phyloP scores from a whole-genome alignment of 2,888 invertebrate species.

The Eupithecia subfuscata region DNA sequence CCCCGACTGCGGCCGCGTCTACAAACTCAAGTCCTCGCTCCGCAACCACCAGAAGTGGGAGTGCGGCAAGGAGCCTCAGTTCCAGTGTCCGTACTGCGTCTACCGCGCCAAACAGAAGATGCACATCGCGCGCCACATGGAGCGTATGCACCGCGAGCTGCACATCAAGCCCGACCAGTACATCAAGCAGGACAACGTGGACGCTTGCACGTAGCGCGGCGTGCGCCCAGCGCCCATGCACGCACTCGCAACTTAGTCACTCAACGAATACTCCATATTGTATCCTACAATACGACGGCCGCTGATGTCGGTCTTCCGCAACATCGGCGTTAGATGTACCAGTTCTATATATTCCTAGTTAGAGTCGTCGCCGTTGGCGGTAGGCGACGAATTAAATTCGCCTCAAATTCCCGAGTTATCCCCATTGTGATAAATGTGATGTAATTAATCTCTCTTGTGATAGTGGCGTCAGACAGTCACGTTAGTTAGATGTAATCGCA shows the following conservation, averaged over 20 bases:
- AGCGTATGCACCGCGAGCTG: conserved; percentile 90
- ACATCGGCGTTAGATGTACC: conserved; percentile 32
- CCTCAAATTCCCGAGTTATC: conserved; percentile 66
- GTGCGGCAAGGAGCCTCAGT: conserved; percentile 93
- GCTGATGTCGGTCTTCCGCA: not conserved
- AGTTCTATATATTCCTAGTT: conserved; percentile 33
- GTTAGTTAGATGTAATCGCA: conserved; percentile 78
- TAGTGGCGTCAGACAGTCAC: conserved; percentile 80
- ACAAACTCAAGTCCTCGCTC: conserved; percentile 93
- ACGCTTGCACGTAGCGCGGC: conserved; percentile 75
- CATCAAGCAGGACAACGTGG: conserved; percentile 80
- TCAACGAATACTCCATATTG: conserved; percentile 59
- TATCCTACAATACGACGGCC: conserved; percentile 53
- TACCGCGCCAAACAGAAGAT: conserved; percentile 93
- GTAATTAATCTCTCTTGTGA: conserved; percentile 79
- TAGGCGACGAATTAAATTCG: conserved; percentile 47
- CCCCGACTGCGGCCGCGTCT: conserved; percentile 92
- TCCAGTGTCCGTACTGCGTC: conserved; percentile 92
- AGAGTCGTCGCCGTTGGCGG: conserved; percentile 38
- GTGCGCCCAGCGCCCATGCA: not conserved
- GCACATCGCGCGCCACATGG: conserved; percentile 93
- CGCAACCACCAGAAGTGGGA: conserved; percentile 94
- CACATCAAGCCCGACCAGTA: conserved; percentile 79
- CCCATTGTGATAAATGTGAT: conserved; percentile 82
- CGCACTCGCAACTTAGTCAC: conserved; percentile 33